Conservation (phyloP, 1,140 invertebrate species). For the Amphibalanus amphitrite region DNA sequence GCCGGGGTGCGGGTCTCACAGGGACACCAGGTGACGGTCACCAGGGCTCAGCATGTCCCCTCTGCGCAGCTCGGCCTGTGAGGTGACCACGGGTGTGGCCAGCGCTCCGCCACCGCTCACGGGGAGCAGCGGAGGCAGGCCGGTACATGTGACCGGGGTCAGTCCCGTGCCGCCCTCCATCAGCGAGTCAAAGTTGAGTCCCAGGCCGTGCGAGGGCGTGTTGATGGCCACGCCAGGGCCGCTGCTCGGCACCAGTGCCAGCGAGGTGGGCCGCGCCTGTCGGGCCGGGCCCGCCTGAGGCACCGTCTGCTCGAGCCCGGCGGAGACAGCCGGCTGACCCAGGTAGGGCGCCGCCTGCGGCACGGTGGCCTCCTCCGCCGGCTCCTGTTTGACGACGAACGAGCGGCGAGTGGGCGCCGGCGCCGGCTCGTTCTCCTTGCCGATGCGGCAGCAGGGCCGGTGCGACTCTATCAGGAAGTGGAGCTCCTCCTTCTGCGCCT, state of each 20-base stretch:
- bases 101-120: conserved; percentile 10
- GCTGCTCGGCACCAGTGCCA: conserved; percentile 14
- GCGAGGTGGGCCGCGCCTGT: conserved; percentile 29
- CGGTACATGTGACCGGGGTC: conserved; percentile 43
- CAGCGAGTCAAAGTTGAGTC: conserved; percentile 74
- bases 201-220: conserved; percentile 65
- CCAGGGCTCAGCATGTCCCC: background rate
- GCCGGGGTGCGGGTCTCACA: background rate
- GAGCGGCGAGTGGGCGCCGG: background rate
- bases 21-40: background rate
- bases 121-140: conserved; percentile 15
- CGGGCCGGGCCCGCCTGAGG: conserved; percentile 22
- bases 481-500: conserved; percentile 56
- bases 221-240: conserved; percentile 60
- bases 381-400: conserved; percentile 12
- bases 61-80: background rate
- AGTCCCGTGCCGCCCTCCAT: conserved; percentile 83
- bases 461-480: conserved; percentile 60
- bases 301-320: conserved; percentile 26
- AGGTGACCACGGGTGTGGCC: conserved; percentile 14
- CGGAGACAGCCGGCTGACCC: conserved; percentile 21
- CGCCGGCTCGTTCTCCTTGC: conserved; percentile 7
- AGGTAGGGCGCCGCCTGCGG: conserved; percentile 11
- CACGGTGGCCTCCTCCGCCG: conserved; percentile 14
- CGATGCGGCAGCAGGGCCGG: conserved; percentile 36